These are phyloP conservation scores for Tokudaia muenninki DNA, from an alignment of 2,797 vertebrate genomes.

Conservation along the genomic window DNA sequence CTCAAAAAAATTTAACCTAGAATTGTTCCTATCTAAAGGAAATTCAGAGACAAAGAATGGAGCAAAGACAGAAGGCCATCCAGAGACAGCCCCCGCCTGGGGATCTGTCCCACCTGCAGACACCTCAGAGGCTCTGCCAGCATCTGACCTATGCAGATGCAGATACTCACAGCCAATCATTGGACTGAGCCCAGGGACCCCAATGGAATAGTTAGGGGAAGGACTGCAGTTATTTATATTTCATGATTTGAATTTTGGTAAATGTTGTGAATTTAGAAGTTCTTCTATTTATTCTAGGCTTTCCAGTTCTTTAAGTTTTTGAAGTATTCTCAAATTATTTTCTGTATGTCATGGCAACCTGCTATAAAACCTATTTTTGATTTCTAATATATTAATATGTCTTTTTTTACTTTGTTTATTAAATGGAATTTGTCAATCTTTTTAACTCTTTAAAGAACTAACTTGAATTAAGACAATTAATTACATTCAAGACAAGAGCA, in stretches of 20 bases:
- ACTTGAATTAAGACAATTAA: background rate
- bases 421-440: background rate
- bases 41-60: no score
- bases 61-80: no score
- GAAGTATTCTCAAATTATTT: background rate
- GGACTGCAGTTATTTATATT: background rate
- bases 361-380: background rate
- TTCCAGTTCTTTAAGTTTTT: background rate
- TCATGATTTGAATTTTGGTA: background rate
- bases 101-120: no score
- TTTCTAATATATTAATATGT: background rate
- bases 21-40: no score
- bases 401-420: background rate
- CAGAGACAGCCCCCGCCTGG: no score
- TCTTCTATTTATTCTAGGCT: background rate
- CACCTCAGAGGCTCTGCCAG: no score
- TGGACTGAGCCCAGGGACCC: no score
- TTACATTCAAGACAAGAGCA: background rate
- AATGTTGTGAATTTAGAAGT: background rate
- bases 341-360: background rate
- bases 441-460: background rate
- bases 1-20: no score
- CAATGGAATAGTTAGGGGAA: no score
- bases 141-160: no score
- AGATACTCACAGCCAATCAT: no score